Evolutionary conservation across 2,888 invertebrate genomes (phyloP), one percentile per base, ranked within the genome.

Genomic region (Elmis aenea): DNA sequence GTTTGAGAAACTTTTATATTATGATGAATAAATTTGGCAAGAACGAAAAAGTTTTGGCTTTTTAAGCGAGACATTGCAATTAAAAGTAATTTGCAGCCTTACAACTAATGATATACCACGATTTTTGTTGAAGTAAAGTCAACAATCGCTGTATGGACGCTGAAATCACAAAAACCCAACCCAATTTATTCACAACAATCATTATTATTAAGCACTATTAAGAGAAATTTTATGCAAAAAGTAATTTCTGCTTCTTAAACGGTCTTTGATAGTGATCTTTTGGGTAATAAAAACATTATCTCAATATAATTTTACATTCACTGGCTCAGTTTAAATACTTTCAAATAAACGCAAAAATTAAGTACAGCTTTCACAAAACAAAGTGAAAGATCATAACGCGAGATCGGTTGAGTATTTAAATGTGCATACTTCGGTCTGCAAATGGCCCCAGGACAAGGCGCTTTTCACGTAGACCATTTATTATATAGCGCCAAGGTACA

Each of bases 281-380:
- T 35, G 29, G 44, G 43, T 31, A 46, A 42, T 48, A 48, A 48
- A 48, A 48, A 44, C 46, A 37, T 36, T 46, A 42, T 27, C 39
- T 29, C 23, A 15, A 36, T 23, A 37, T 40, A 38, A 42, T 46
- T 45, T 45, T 42, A 43, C 47, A 37, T 45, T 47, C 47, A 42
- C 47, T 36, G 42, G 28, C 25, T 41, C 33, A 33, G 39, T 37
- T 46, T 37, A 43, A 39, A 46, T 40, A 48, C 48, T 48, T 48
- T 48, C 48, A 41, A 45, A 42, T 40, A 47, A 42, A 33, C 32
- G 33, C 39, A 47, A 47, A 47, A 47, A 41, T 44, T 26, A 27
- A 32, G 29, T 38, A 22, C 42, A 40, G 46, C 49, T 49, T 49
- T 49, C 49, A 49, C 49, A 47, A 45, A 46, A 46, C 44, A 42